Conservation (phyloP, 2,113 vertebrate genomes). For the Orcinus orca region DNA sequence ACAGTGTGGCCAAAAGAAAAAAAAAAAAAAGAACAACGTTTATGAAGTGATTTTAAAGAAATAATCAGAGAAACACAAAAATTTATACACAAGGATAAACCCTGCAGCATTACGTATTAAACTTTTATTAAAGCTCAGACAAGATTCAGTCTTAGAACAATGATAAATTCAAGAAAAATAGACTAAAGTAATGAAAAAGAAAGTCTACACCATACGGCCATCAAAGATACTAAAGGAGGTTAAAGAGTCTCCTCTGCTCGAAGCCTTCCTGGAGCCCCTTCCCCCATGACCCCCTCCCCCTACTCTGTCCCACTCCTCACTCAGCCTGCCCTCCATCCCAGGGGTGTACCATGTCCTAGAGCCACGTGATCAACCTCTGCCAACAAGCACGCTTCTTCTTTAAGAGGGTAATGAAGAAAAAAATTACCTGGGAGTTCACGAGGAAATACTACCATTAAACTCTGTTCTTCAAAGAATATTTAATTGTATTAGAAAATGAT, state of each 20-base stretch:
- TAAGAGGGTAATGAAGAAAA: neutral
- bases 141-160: neutral
- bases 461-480: conserved; percentile 15
- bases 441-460: neutral
- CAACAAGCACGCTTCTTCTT: neutral
- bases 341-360: neutral
- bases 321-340: neutral
- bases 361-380: neutral
- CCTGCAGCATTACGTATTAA: neutral
- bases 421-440: neutral
- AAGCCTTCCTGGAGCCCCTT: neutral
- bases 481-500: neutral
- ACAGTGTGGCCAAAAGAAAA: too few species aligned
- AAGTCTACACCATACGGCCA: neutral
- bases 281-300: neutral
- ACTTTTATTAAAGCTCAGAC: neutral
- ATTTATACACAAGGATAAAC: neutral
- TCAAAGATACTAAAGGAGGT: neutral
- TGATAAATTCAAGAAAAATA: neutral
- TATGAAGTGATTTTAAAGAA: neutral
- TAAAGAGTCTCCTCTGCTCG: neutral
- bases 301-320: neutral
- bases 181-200: neutral
- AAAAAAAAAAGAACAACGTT: neutral
- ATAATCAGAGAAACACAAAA: conserved; percentile 27